These are phyloP conservation scores for Tenthredo amoena DNA, from an alignment of 2,888 invertebrate species.

Conservation along the genomic window DNA sequence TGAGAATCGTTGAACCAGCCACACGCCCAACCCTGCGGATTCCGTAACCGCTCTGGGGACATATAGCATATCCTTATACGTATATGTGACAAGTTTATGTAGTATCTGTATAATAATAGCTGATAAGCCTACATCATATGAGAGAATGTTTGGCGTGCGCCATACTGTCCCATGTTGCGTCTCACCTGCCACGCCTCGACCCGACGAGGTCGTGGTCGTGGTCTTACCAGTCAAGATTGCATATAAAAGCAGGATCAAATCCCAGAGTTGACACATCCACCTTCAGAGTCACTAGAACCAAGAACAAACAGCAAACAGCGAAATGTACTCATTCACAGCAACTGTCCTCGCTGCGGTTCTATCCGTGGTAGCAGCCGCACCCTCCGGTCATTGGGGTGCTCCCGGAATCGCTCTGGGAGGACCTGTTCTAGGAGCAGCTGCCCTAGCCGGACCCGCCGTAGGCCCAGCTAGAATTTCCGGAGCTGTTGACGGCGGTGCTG, in stretches of 20 bases:
- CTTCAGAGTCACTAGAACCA: slow-evolving; percentile 57
- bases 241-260: slow-evolving; percentile 71
- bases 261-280: slow-evolving; percentile 66
- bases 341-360: slow-evolving; percentile 67
- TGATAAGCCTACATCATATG: slow-evolving; percentile 62
- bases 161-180: not conserved
- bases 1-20: not conserved
- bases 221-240: slow-evolving; percentile 58
- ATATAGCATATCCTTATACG: not conserved
- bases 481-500: slow-evolving; percentile 74
- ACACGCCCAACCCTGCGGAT: not conserved
- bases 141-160: slow-evolving; percentile 72
- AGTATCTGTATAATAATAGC: slow-evolving; percentile 48
- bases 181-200: slow-evolving; percentile 71
- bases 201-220: slow-evolving; percentile 27
- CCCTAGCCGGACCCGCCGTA: slow-evolving; percentile 68
- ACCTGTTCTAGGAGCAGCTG: slow-evolving; percentile 70
- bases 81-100: not conserved
- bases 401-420: slow-evolving; percentile 70
- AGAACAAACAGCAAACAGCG: slow-evolving; percentile 36
- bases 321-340: slow-evolving; percentile 67
- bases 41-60: not conserved
- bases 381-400: slow-evolving; percentile 67
- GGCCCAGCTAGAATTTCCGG: slow-evolving; percentile 74
- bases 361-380: slow-evolving; percentile 70